Conservation (phyloP, 1,140 invertebrate species). For the Zaprionus taronus region DNA sequence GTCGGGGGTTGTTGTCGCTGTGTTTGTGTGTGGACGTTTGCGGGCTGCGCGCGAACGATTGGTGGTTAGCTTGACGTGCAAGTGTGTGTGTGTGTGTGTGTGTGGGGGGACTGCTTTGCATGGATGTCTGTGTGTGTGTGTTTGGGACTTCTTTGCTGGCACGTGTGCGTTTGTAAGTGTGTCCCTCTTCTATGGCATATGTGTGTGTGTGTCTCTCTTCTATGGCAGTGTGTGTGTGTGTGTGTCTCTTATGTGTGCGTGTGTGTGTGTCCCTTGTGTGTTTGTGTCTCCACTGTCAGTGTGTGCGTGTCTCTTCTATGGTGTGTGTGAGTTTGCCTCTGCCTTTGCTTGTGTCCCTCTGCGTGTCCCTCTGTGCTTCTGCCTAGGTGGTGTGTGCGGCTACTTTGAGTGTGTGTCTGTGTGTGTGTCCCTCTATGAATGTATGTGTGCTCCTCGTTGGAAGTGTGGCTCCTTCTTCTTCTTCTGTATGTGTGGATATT, state of each 20-base stretch:
- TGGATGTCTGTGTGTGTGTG: constrained; percentile 33
- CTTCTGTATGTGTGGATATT: background rate
- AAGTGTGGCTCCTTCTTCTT: too few species aligned
- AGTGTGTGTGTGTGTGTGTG: constrained; percentile 1
- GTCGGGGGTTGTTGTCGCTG: constrained; percentile 40
- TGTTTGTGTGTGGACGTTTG: constrained; percentile 64
- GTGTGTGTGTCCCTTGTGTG: background rate
- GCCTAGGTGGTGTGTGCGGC: background rate
- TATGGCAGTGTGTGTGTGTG: background rate
- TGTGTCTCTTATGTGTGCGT: background rate
- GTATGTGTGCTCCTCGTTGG: background rate
- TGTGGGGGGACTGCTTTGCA: too few species aligned
- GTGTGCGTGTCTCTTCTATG: constrained; percentile 1
- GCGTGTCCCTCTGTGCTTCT: background rate
- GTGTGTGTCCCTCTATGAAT: background rate
- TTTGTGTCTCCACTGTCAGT: too few species aligned
- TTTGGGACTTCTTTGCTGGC: constrained; percentile 47
- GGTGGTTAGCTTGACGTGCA: constrained; percentile 60
- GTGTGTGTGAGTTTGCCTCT: background rate
- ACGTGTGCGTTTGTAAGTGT: background rate
- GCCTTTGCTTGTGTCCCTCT: background rate
- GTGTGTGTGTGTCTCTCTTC: background rate
- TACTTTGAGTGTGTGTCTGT: background rate
- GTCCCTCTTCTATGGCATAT: background rate
- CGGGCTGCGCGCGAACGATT: constrained; percentile 80